phyloP scores from a whole-genome alignment of 2,888 invertebrate species.

The Stenchaetothrips biformis region DNA sequence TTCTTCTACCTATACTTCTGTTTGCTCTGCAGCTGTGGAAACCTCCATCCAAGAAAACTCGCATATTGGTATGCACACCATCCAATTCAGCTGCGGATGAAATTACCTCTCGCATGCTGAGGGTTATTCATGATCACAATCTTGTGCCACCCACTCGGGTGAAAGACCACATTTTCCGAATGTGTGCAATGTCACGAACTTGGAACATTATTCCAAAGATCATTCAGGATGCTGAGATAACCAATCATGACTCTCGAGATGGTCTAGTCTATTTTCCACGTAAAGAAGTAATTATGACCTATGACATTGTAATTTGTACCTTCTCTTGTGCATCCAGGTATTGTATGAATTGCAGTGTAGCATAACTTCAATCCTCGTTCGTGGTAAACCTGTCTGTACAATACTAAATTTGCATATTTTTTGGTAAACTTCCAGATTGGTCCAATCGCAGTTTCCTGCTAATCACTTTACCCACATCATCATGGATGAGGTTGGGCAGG shows the following conservation, averaged over 20 bases:
- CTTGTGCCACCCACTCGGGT: conserved; percentile 25
- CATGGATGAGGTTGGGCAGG: conserved; percentile 73
- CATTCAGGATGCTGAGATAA: conserved; percentile 21
- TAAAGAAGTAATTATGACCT: conserved; percentile 40
- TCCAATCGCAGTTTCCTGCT: conserved; percentile 45
- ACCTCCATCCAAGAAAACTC: conserved; percentile 38
- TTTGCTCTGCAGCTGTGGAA: background rate
- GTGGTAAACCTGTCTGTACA: background rate
- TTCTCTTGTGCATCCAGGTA: conserved; percentile 27
- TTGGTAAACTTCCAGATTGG: conserved; percentile 25
- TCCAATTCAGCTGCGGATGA: conserved; percentile 71
- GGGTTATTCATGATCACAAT: too few relatives aligned
- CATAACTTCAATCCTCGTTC: background rate
- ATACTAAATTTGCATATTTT: background rate
- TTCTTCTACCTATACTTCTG: background rate
- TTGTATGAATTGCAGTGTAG: conserved; percentile 38
- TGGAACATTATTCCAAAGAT: conserved; percentile 34
- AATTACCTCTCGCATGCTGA: conserved; percentile 51
- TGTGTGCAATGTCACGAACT: conserved; percentile 42
- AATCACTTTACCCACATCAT: conserved; percentile 63
- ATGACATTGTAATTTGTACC: background rate
- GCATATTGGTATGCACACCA: conserved; percentile 61
- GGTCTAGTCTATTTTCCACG: conserved; percentile 37
- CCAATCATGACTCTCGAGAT: background rate
- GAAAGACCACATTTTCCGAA: conserved; percentile 46